phyloP scores from a whole-genome alignment of 2,888 invertebrate species.

The Tetragnatha montana region DNA sequence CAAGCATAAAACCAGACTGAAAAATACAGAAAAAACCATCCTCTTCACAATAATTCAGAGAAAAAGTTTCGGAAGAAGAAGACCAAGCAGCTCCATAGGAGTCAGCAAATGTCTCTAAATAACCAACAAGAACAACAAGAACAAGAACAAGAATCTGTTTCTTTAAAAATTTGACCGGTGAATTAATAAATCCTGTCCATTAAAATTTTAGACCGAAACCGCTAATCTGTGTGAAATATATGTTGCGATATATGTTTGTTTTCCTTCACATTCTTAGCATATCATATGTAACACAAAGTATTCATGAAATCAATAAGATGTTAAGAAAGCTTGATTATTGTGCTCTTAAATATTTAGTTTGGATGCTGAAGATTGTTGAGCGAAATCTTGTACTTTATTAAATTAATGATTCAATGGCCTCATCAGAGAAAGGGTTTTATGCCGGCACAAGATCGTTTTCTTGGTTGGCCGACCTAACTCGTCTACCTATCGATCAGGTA shows the following conservation, averaged over 20 bases:
- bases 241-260: neutral
- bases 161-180: neutral
- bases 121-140: too few relatives aligned
- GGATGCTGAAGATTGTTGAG: constrained; percentile 6
- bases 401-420: constrained; percentile 50
- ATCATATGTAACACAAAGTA: constrained; percentile 36
- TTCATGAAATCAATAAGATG: constrained; percentile 26
- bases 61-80: too few relatives aligned
- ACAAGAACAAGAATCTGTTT: too few relatives aligned
- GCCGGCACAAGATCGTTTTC: constrained; percentile 69
- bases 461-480: constrained; percentile 66
- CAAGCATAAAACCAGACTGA: too few relatives aligned
- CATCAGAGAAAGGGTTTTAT: constrained; percentile 66
- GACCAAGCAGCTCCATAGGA: too few relatives aligned
- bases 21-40: too few relatives aligned
- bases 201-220: neutral
- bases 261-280: neutral
- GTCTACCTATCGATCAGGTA: constrained; percentile 72
- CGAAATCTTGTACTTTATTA: neutral
- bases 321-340: constrained; percentile 28
- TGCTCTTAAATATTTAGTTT: constrained; percentile 15
- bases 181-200: neutral
- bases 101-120: too few relatives aligned
- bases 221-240: neutral
- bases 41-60: too few relatives aligned